Evolutionary conservation across 2,888 invertebrate species (phyloP).

Genomic region (Argyresthia goedartella): DNA sequence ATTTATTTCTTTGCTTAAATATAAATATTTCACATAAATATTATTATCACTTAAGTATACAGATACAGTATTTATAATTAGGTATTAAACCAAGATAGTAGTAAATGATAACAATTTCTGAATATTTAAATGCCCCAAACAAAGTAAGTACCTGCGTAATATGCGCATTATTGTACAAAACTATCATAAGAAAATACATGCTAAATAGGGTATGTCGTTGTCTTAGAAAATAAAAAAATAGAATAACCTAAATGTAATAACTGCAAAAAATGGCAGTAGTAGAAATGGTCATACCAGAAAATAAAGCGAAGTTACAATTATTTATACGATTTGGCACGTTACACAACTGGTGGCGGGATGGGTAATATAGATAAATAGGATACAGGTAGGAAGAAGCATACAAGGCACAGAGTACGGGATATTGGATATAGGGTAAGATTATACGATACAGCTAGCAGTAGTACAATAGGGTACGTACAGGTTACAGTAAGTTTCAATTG

Average conservation of each 20-base stretch:
- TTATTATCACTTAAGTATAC: no score
- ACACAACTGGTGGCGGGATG: not conserved
- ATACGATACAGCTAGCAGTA: not conserved
- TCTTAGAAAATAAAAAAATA: not conserved
- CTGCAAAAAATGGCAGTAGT: slow-evolving; percentile 1
- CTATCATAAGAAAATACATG: not conserved
- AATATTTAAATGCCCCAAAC: no score
- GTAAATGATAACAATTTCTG: not conserved
- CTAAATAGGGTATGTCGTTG: not conserved
- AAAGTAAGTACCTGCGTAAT: not conserved
- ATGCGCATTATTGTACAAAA: not conserved
- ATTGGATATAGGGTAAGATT: not conserved
- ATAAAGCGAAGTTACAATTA: not conserved
- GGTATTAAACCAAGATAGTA: not conserved
- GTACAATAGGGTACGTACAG: not conserved
- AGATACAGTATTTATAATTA: no score
- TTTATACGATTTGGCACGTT: slow-evolving; percentile 1
- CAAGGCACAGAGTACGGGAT: no score
- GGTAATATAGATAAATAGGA: not conserved
- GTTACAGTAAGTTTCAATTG: no score
- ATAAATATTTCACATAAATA: not conserved
- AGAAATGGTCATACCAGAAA: not conserved
- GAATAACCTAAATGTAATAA: not conserved
- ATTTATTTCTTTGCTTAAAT: not conserved
- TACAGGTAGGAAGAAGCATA: not conserved